Conservation (phyloP, 2,797 vertebrate species). For the Periophthalmus magnuspinnatus region DNA sequence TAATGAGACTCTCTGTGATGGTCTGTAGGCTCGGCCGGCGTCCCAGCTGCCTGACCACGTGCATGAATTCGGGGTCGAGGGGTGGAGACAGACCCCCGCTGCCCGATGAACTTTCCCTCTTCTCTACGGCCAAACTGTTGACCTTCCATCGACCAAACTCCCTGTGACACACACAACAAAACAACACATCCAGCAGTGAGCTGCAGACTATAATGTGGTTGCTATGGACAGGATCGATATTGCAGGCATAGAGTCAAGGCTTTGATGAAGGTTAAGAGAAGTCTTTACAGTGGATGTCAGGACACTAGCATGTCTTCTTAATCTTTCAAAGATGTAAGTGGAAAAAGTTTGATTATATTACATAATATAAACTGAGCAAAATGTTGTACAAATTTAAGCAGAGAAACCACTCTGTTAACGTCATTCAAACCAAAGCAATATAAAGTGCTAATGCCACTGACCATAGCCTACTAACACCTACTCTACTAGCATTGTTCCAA, state of each 20-base stretch:
- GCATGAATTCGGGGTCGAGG: constrained; percentile 94
- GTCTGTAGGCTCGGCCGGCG: constrained; percentile 89
- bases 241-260: background rate
- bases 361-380: no score
- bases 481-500: no score
- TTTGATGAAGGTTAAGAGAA: constrained; percentile 6
- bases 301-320: background rate
- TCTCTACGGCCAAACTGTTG: constrained; percentile 93
- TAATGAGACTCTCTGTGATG: constrained; percentile 95
- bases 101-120: constrained; percentile 80
- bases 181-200: constrained; percentile 7
- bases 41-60: constrained; percentile 89
- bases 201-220: background rate
- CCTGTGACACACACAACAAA: constrained; percentile 73
- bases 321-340: background rate
- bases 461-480: no score
- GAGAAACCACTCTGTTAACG: background rate
- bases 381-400: background rate
- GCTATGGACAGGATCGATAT: constrained; percentile 5
- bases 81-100: constrained; percentile 81
- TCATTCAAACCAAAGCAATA: no score
- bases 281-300: background rate
- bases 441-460: background rate
- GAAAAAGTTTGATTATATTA: background rate
- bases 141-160: constrained; percentile 99